Conservation (phyloP, 2,888 invertebrate genomes). For the Amiota mariae region DNA sequence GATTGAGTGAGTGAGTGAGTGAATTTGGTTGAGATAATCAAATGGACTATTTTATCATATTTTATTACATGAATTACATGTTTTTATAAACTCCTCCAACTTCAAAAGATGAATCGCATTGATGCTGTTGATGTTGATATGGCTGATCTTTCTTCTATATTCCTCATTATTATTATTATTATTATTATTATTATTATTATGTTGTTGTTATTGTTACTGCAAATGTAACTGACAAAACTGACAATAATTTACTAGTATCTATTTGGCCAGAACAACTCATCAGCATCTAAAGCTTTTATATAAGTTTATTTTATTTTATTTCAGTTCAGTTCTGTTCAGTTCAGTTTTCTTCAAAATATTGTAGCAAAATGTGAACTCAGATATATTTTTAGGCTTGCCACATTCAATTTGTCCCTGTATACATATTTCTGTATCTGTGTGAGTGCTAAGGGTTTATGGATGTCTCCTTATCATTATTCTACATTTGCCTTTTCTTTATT, state of each 20-base stretch:
- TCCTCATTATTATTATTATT: too few relatives aligned
- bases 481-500: conserved; percentile 28
- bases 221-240: too few relatives aligned
- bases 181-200: too few relatives aligned
- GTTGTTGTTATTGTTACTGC: too few relatives aligned
- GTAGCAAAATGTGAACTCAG: not conserved
- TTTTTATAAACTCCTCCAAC: too few relatives aligned
- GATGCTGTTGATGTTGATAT: too few relatives aligned
- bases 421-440: not conserved
- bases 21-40: too few relatives aligned
- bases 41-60: too few relatives aligned
- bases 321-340: not conserved
- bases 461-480: conserved; percentile 20
- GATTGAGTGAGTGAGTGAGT: too few relatives aligned
- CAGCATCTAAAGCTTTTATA: conserved; percentile 16
- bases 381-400: not conserved
- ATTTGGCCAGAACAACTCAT: conserved; percentile 1
- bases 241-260: not conserved
- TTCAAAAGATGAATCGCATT: too few relatives aligned
- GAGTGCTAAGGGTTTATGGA: not conserved
- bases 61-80: too few relatives aligned
- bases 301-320: not conserved
- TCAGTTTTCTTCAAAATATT: conserved; percentile 7
- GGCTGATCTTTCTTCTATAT: too few relatives aligned
- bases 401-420: not conserved